Evolutionary conservation across 2,797 vertebrate species (phyloP).

Genomic region (Amniataba percoides): DNA sequence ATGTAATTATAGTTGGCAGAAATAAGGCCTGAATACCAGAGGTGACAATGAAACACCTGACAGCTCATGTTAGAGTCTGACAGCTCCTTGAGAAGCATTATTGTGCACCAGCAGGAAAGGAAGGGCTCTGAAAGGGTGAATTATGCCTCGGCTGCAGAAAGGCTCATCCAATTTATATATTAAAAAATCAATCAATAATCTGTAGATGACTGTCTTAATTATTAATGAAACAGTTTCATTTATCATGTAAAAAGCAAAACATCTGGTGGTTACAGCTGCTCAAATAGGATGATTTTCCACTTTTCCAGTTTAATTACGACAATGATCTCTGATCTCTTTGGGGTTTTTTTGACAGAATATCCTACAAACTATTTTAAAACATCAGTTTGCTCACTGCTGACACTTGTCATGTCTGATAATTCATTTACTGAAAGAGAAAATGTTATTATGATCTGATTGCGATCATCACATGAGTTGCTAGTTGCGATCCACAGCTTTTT

Average conservation of each 20-base stretch:
- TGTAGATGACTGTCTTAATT: neutral
- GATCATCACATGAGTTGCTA: neutral
- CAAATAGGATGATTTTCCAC: too few relatives aligned
- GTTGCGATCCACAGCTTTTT: neutral
- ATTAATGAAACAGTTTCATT: neutral
- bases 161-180: neutral
- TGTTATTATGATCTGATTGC: neutral
- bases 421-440: neutral
- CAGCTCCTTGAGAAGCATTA: neutral
- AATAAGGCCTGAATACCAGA: neutral
- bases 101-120: neutral
- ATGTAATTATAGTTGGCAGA: neutral
- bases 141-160: neutral
- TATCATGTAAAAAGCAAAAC: neutral
- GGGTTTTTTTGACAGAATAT: too few relatives aligned
- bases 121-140: neutral
- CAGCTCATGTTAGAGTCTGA: neutral
- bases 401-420: neutral
- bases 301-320: too few relatives aligned
- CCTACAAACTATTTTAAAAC: too few relatives aligned
- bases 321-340: too few relatives aligned
- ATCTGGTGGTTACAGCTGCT: neutral
- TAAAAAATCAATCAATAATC: too few relatives aligned
- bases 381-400: too few relatives aligned
- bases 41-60: neutral